A percentile compares a stretch with the other conserved stretches of the same genome.
Evolutionary conservation across 2,797 vertebrate species (phyloP).

Genomic region (Sebastes matsubarae): DNA sequence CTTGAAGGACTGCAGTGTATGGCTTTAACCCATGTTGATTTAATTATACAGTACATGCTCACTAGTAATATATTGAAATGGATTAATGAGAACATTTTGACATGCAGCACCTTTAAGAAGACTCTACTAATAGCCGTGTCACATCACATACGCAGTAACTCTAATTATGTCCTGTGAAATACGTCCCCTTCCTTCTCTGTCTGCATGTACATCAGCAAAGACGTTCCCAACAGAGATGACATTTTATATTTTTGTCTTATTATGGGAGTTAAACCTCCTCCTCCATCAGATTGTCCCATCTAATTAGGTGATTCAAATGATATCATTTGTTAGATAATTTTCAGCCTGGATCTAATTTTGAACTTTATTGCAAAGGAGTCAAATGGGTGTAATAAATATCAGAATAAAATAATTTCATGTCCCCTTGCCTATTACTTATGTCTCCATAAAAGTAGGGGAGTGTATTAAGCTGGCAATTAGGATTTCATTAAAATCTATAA

Average conservation of each 20-base stretch:
- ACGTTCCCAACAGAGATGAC: background rate
- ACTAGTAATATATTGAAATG: background rate
- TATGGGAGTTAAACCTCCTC: constrained; percentile 55
- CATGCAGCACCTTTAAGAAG: background rate
- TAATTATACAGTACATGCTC: background rate
- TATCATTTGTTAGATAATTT: constrained; percentile 80
- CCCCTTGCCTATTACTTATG: constrained; percentile 80
- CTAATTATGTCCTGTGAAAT: background rate
- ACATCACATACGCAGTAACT: background rate
- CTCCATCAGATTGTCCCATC: constrained; percentile 65
- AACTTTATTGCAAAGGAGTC: constrained; percentile 81
- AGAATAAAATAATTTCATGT: constrained; percentile 85
- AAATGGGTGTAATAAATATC: constrained; percentile 83
- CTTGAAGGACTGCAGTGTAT: no score
- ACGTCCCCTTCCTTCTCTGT: background rate
- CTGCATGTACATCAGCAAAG: background rate
- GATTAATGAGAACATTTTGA: background rate
- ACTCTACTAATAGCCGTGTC: background rate
- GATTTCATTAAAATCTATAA: constrained; percentile 87
- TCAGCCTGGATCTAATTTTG: constrained; percentile 82
- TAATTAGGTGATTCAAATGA: constrained; percentile 78
- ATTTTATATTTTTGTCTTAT: constrained; percentile 26
- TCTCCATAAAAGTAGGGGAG: constrained; percentile 76
- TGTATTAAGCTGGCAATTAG: constrained; percentile 84
- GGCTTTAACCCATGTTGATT: no score